Evolutionary conservation across 2,888 invertebrate species (phyloP).

Genomic region (Platycnemis pennipes): DNA sequence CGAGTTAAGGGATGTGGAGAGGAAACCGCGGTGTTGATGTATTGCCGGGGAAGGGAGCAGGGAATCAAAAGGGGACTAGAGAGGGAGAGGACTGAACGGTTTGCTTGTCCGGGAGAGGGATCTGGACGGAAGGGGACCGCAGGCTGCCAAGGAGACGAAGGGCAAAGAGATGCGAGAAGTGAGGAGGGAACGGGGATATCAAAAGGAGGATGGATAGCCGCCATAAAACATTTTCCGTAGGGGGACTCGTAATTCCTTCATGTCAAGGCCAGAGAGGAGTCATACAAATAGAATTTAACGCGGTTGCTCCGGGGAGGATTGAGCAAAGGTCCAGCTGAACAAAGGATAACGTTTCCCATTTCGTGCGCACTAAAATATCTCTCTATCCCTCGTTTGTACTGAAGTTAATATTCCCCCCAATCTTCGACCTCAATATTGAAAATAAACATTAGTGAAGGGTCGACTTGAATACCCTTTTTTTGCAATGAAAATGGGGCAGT

Average conservation of each 20-base stretch:
- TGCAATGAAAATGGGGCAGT: too few species aligned
- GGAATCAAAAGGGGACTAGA: not conserved
- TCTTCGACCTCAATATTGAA: too few species aligned
- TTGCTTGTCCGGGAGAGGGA: too few species aligned
- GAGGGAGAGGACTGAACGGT: too few species aligned
- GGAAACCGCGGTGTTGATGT: not conserved
- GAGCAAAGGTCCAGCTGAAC: not conserved
- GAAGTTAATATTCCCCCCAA: too few species aligned
- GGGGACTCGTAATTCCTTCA: not conserved
- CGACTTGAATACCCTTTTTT: too few species aligned
- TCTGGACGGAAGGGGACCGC: not conserved
- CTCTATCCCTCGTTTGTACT: too few species aligned
- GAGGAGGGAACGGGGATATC: not conserved
- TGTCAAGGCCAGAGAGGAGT: not conserved
- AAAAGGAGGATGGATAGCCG: not conserved
- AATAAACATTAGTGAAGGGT: too few species aligned
- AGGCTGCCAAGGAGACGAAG: not conserved
- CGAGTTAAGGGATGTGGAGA: too few species aligned
- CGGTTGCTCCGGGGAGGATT: not conserved
- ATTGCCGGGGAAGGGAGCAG: not conserved
- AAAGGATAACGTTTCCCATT: not conserved
- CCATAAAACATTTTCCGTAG: not conserved
- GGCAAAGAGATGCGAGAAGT: not conserved
- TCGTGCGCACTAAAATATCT: too few species aligned
- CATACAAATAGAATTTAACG: not conserved